phyloP scores from a whole-genome alignment of 2,797 vertebrate species.

The Gymnocypris eckloni region DNA sequence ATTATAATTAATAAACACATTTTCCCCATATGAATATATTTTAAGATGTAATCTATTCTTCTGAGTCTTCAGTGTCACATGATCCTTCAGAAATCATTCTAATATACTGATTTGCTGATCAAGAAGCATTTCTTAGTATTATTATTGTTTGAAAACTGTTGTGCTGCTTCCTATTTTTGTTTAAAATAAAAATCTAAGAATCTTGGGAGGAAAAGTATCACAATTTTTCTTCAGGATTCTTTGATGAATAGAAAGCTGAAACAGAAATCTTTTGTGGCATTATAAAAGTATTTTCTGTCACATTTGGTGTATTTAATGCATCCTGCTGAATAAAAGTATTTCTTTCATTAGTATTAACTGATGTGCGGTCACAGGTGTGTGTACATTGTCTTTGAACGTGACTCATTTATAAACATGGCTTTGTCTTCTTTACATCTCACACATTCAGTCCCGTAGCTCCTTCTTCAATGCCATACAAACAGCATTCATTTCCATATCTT shows the following conservation, averaged over 20 bases:
- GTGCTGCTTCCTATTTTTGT: neutral
- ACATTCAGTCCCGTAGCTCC: neutral
- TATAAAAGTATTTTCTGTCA: neutral
- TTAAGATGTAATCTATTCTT: neutral
- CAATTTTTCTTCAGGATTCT: neutral
- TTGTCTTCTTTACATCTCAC: neutral
- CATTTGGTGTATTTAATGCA: neutral
- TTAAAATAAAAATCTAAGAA: neutral
- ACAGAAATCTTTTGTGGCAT: neutral
- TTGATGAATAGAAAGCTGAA: neutral
- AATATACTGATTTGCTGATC: neutral
- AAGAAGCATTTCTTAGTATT: neutral
- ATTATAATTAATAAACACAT: too few relatives aligned
- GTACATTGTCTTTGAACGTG: neutral
- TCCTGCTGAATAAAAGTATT: neutral
- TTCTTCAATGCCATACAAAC: slow-evolving; percentile 1
- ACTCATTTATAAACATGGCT: neutral
- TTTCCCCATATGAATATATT: neutral
- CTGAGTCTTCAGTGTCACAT: neutral
- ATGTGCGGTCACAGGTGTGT: neutral
- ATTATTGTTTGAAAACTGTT: neutral
- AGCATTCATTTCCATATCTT: slow-evolving; percentile 20
- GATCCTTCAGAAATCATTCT: neutral
- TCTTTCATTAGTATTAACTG: neutral
- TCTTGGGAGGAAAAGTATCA: too few relatives aligned